phyloP scores from a whole-genome alignment of 1,140 invertebrate species.

The Drosophila baimaii region DNA sequence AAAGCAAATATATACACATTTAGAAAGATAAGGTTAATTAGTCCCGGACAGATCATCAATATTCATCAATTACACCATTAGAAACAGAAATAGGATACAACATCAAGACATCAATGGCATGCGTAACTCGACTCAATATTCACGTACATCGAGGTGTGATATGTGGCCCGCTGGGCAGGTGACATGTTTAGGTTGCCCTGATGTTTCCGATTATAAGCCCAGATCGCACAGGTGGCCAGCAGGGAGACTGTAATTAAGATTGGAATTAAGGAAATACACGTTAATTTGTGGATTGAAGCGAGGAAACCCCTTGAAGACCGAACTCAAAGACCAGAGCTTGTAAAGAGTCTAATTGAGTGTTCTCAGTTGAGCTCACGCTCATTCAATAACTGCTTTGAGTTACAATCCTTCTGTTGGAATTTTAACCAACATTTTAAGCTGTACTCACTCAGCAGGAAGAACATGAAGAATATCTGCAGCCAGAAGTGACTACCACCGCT shows the following conservation, averaged over 20 bases:
- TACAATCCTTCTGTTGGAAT: too few species aligned
- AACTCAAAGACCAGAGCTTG: too few species aligned
- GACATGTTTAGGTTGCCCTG: constrained; percentile 93
- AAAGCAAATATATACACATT: constrained; percentile 41
- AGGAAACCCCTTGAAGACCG: too few species aligned
- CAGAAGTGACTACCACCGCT: constrained; percentile 92
- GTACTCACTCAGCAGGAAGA: constrained; percentile 88
- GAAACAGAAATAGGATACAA: constrained; percentile 31
- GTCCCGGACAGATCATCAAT: constrained; percentile 19
- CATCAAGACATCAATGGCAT: constrained; percentile 66
- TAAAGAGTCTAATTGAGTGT: too few species aligned
- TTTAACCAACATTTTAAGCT: too few species aligned
- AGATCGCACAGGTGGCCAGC: constrained; percentile 89
- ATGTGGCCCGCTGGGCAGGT: constrained; percentile 84
- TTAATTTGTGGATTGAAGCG: too few species aligned
- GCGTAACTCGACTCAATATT: constrained; percentile 81
- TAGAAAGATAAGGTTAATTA: constrained; percentile 53
- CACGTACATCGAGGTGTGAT: constrained; percentile 82
- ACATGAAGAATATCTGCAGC: constrained; percentile 96
- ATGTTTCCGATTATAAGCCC: constrained; percentile 89
- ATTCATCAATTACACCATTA: constrained; percentile 1
- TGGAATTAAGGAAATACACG: too few species aligned
- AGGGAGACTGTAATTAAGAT: constrained; percentile 86
- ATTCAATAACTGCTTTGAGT: too few species aligned
- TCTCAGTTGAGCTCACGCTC: too few species aligned